Conservation (phyloP, 23 tunicate species). For the Clavelina lepadiformis region DNA sequence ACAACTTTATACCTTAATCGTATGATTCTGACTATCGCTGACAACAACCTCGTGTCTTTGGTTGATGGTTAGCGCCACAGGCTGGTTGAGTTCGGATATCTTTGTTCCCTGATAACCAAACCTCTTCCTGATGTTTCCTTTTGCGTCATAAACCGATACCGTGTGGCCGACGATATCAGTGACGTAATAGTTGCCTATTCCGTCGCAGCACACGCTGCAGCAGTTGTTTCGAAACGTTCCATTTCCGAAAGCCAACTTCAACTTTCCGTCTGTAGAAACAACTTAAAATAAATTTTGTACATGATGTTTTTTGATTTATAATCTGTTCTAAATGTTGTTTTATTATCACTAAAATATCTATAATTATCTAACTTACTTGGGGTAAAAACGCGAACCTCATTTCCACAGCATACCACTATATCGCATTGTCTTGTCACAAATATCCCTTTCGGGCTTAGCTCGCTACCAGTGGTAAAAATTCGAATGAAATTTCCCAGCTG, state of each 20-base stretch:
- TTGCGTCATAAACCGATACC: conserved; percentile 55
- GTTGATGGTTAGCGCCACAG: conserved; percentile 84
- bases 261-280: conserved; percentile 32
- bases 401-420: conserved; percentile 79
- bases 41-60: conserved; percentile 34
- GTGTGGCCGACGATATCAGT: conserved; percentile 78
- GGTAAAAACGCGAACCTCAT: conserved; percentile 47
- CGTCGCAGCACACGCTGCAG: conserved; percentile 69
- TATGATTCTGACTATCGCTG: conserved; percentile 80
- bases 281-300: background rate
- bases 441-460: conserved; percentile 79
- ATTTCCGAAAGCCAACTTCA: conserved; percentile 38
- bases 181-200: conserved; percentile 69
- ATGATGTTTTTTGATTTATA: too few species aligned
- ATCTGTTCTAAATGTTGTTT: too few species aligned
- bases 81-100: conserved; percentile 58
- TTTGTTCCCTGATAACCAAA: conserved; percentile 68
- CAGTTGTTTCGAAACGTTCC: conserved; percentile 76
- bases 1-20: conserved; percentile 58
- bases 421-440: conserved; percentile 25
- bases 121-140: conserved; percentile 66
- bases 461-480: conserved; percentile 59
- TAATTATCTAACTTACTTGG: conserved; percentile 24
- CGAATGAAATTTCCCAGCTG: conserved; percentile 38
- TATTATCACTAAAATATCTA: too few species aligned